Conservation (phyloP, 2,113 vertebrate species). For the Cyphomyrus discorhynchus region DNA sequence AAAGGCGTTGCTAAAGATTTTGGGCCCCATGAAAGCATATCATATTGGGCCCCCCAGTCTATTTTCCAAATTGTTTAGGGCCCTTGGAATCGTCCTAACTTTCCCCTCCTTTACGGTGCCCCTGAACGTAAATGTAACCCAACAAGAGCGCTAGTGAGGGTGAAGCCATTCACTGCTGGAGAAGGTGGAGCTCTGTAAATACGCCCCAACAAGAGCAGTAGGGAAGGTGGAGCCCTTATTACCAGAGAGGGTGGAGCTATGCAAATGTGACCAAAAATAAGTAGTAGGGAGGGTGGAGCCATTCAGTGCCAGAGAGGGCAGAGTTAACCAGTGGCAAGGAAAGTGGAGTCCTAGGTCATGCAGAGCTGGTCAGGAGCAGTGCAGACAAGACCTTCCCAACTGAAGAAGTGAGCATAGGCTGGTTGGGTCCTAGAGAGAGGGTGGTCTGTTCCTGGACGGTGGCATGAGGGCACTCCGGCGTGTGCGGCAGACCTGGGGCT, state of each 20-base stretch:
- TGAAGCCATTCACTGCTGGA: neutral
- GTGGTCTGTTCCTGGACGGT: neutral
- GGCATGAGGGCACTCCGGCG: neutral
- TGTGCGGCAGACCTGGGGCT: neutral
- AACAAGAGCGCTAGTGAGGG: neutral
- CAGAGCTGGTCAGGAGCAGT: neutral
- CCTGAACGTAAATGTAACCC: neutral
- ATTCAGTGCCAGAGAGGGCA: neutral
- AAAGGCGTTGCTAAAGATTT: too few relatives aligned
- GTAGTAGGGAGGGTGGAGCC: neutral
- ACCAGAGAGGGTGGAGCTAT: neutral
- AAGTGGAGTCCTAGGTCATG: neutral
- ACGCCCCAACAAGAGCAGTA: neutral
- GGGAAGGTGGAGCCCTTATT: neutral
- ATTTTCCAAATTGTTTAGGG: too few relatives aligned
- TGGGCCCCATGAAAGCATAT: too few relatives aligned
- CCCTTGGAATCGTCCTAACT: too few relatives aligned
- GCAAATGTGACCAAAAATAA: neutral
- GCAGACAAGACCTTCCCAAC: neutral
- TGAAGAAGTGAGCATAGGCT: neutral
- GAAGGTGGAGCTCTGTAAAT: neutral
- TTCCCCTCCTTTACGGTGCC: too few relatives aligned
- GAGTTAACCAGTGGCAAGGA: neutral
- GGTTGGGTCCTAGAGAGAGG: neutral
- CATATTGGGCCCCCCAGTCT: too few relatives aligned